phyloP scores from a whole-genome alignment of 2,113 vertebrate genomes.

The Lycaon pictus region DNA sequence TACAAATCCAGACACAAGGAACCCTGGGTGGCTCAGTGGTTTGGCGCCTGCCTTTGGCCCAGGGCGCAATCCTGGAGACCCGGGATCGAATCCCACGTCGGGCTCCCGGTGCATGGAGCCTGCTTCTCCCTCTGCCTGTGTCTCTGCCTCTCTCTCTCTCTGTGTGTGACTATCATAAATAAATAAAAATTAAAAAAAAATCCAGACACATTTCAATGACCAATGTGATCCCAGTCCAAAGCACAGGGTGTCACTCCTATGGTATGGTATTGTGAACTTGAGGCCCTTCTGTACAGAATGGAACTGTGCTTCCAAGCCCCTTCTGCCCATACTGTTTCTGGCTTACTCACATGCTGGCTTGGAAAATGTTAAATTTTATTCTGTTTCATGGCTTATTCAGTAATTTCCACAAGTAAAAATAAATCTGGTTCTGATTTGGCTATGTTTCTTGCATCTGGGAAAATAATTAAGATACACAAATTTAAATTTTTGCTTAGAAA shows the following conservation, averaged over 20 bases:
- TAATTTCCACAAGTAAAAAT: not conserved
- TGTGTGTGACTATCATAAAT: no score
- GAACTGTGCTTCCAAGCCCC: not conserved
- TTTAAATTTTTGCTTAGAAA: conserved; percentile 26
- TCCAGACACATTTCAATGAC: not conserved
- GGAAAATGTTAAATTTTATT: not conserved
- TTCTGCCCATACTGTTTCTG: rapidly evolving
- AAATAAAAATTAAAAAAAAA: not conserved
- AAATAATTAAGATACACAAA: not conserved
- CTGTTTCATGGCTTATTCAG: not conserved
- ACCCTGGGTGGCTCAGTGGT: no score
- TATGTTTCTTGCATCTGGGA: not conserved
- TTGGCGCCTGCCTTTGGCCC: no score
- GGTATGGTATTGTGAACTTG: rapidly evolving
- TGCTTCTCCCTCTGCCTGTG: no score
- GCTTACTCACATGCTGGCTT: rapidly evolving
- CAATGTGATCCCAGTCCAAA: not conserved
- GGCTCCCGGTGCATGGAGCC: no score
- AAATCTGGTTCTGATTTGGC: not conserved
- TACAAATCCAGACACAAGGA: not conserved
- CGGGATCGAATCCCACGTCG: no score
- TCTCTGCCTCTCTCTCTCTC: no score
- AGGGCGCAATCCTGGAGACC: no score
- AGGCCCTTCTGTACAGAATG: not conserved
- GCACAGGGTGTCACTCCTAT: rapidly evolving